Evolutionary conservation across 1,140 invertebrate genomes (phyloP).

Genomic region (Drosophila ananassae): DNA sequence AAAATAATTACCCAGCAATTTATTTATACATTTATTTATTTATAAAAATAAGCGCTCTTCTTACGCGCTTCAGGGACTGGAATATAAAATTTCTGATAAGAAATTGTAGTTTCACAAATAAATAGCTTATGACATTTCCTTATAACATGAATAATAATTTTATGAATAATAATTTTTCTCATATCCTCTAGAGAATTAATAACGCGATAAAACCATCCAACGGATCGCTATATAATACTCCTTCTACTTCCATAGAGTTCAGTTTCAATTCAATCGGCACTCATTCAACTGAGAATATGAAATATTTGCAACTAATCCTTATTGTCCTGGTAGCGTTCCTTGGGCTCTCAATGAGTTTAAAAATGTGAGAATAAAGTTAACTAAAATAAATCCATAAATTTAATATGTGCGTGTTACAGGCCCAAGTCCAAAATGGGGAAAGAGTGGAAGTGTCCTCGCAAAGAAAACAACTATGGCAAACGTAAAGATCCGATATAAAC

Average conservation of each 20-base stretch:
- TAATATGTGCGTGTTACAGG: background rate
- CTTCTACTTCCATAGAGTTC: background rate
- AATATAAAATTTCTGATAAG: slow-evolving; percentile 9
- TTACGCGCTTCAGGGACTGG: background rate
- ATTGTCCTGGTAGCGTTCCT: background rate
- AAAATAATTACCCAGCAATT: too few species aligned
- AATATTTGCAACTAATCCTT: background rate
- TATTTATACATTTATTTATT: too few species aligned
- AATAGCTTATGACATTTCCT: background rate
- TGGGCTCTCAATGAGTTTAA: background rate
- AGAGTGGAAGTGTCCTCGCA: background rate
- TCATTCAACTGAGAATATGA: background rate
- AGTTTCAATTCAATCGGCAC: slow-evolving; percentile 19
- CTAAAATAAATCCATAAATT: background rate
- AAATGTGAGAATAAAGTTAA: background rate
- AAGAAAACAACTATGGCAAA: background rate
- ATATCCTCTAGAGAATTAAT: slow-evolving; percentile 8
- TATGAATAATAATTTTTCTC: background rate
- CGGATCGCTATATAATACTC: slow-evolving; percentile 13
- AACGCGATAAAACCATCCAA: slow-evolving; percentile 8
- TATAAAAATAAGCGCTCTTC: too few species aligned
- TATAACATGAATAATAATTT: background rate
- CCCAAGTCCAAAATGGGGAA: background rate
- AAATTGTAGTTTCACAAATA: background rate
- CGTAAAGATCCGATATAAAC: too few species aligned